Evolutionary conservation across 2,888 invertebrate species (phyloP).

Genomic region (Idaea dimidiata): DNA sequence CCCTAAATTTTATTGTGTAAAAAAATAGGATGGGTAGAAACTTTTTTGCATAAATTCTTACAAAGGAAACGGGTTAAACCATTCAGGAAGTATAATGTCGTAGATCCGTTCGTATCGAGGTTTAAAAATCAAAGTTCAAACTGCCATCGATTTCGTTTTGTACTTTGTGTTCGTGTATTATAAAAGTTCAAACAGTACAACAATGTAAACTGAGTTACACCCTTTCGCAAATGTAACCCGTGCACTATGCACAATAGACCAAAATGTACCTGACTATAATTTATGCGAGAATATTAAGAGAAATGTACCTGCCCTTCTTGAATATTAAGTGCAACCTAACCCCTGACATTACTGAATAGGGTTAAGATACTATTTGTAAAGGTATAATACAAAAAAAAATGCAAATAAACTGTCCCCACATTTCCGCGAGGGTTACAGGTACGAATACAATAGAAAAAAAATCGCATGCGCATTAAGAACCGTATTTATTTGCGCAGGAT

Average conservation of each 20-base stretch:
- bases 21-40: conserved; percentile 81
- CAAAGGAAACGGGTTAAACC: conserved; percentile 80
- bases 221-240: conserved; percentile 48
- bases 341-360: conserved; percentile 80
- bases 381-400: conserved; percentile 79
- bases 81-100: conserved; percentile 77
- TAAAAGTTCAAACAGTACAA: conserved; percentile 45
- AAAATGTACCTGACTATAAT: conserved; percentile 82
- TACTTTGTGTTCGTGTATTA: conserved; percentile 34
- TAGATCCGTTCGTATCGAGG: conserved; percentile 58
- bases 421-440: conserved; percentile 67
- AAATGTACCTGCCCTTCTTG: conserved; percentile 82
- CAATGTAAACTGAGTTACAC: conserved; percentile 36
- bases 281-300: conserved; percentile 81
- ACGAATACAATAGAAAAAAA: conserved; percentile 60
- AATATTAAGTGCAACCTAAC: conserved; percentile 82
- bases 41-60: conserved; percentile 81
- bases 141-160: conserved; percentile 28
- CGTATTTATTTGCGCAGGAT: conserved; percentile 41
- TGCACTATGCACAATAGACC: conserved; percentile 69
- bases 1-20: conserved; percentile 81
- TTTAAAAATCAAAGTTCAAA: conserved; percentile 50
- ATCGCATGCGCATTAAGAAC: conserved; percentile 64
- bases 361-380: conserved; percentile 80
- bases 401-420: conserved; percentile 80